These are phyloP conservation scores for Tapirus terrestris DNA, from an alignment of 2,113 vertebrate species.

Conservation along the genomic window DNA sequence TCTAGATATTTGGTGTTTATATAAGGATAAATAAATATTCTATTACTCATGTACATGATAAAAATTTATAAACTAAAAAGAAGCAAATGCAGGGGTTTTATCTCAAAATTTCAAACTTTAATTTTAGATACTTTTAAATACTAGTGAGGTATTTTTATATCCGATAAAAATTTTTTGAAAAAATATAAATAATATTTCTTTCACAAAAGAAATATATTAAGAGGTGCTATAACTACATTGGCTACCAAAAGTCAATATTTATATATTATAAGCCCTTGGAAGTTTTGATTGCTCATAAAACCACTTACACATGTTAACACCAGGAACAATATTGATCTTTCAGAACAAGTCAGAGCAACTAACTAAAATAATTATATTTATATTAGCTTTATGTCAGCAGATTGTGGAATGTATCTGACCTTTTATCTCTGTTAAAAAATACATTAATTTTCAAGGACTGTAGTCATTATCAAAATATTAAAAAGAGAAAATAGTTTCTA, in stretches of 20 bases:
- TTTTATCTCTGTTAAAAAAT: constrained; percentile 43
- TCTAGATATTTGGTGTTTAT: background rate
- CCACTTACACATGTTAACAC: background rate
- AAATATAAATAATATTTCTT: background rate
- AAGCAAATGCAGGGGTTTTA: background rate
- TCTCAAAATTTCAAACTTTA: background rate
- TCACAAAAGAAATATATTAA: background rate
- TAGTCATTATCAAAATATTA: background rate
- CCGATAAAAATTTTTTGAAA: background rate
- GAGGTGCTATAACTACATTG: background rate
- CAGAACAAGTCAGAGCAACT: background rate
- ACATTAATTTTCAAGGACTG: constrained; percentile 32
- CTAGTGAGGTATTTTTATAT: background rate
- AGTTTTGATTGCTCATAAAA: constrained; percentile 47
- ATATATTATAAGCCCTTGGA: background rate
- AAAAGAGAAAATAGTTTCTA: constrained; percentile 32
- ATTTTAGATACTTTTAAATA: constrained; percentile 29
- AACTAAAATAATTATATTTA: constrained; percentile 43
- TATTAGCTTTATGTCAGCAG: constrained; percentile 33
- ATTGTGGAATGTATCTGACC: constrained; percentile 34
- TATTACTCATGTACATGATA: background rate
- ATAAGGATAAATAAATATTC: background rate
- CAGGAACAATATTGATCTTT: background rate
- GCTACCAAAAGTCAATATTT: background rate
- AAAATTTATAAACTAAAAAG: background rate